Evolutionary conservation across 1,140 invertebrate species (phyloP).

Genomic region (Drosophila seguyi): DNA sequence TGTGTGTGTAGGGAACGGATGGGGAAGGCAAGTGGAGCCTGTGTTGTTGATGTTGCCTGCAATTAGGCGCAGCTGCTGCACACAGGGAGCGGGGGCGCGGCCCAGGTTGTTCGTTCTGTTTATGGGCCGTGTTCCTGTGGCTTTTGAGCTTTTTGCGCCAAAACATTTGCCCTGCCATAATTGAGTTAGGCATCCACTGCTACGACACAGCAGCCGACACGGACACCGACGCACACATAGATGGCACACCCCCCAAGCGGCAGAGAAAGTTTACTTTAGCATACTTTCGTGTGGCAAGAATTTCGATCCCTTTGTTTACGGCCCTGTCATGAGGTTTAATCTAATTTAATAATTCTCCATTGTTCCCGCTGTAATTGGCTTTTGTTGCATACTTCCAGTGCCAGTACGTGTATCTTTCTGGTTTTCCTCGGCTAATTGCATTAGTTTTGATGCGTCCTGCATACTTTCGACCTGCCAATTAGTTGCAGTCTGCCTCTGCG

Average conservation of each 20-base stretch:
- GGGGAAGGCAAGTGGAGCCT: not conserved
- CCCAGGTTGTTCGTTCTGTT: conserved; percentile 42
- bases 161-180: conserved; percentile 74
- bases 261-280: conserved; percentile 56
- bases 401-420: conserved; percentile 24
- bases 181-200: conserved; percentile 75
- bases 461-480: conserved; percentile 56
- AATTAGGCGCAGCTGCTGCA: conserved; percentile 78
- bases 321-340: conserved; percentile 59
- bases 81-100: not conserved
- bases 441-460: conserved; percentile 46
- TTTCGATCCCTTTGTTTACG: conserved; percentile 62
- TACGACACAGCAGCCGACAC: conserved; percentile 17
- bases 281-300: conserved; percentile 60
- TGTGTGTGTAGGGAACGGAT: conserved; percentile 16
- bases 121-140: conserved; percentile 69
- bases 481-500: conserved; percentile 23
- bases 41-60: conserved; percentile 63
- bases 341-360: conserved; percentile 65
- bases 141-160: conserved; percentile 79
- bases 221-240: not conserved
- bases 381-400: conserved; percentile 51
- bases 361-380: conserved; percentile 60
- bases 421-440: conserved; percentile 62
- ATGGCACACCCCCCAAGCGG: not conserved